phyloP scores from a whole-genome alignment of 2,113 vertebrate species.

The Arvicanthis niloticus region DNA sequence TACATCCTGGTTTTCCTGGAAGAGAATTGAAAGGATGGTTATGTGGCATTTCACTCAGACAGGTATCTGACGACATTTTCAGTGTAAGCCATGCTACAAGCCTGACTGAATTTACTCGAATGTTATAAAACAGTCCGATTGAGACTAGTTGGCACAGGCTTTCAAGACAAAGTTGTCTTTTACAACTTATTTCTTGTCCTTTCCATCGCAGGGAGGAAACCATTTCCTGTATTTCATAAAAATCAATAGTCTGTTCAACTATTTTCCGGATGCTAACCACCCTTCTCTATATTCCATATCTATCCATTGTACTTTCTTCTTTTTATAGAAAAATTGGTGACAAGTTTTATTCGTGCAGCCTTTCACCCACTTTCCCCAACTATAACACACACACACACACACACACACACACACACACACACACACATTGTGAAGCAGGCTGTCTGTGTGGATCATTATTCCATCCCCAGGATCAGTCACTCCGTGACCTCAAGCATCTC shows the following conservation, averaged over 20 bases:
- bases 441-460: background rate
- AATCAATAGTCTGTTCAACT: background rate
- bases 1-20: constrained; percentile 74
- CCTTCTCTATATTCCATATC: background rate
- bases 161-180: constrained; percentile 55
- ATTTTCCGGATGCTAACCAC: background rate
- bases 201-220: background rate
- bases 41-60: background rate
- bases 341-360: background rate
- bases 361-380: background rate
- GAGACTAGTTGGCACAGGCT: background rate
- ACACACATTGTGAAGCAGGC: background rate
- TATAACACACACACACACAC: background rate
- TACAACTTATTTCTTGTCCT: background rate
- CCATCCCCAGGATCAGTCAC: background rate
- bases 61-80: background rate
- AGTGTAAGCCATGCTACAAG: background rate
- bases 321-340: background rate
- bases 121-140: constrained; percentile 76
- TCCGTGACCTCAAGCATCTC: background rate
- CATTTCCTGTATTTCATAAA: background rate
- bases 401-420: background rate
- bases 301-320: background rate
- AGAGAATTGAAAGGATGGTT: constrained; percentile 33
- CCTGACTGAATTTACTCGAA: constrained; percentile 80